These are phyloP conservation scores for Neopelma chrysocephalum DNA, from an alignment of 2,797 vertebrate species.

Conservation along the genomic window DNA sequence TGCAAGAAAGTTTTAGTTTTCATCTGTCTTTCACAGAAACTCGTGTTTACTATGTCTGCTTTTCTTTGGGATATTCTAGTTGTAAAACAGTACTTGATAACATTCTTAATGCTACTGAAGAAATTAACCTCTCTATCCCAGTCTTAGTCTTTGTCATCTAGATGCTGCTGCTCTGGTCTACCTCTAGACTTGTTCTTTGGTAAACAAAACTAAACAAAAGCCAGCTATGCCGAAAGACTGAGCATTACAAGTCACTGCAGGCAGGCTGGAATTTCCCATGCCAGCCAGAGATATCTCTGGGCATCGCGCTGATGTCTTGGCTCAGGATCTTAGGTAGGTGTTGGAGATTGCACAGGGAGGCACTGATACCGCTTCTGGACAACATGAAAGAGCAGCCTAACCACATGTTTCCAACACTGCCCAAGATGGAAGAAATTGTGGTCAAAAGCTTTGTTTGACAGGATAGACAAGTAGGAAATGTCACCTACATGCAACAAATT, in stretches of 20 bases:
- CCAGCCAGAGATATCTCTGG: rapidly evolving
- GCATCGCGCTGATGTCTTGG: rapidly evolving
- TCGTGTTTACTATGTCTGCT: background rate
- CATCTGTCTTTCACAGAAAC: slow-evolving; percentile 6
- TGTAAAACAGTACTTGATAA: background rate
- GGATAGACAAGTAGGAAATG: background rate
- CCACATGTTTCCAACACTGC: background rate
- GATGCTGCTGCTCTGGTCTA: background rate
- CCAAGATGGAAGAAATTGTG: background rate
- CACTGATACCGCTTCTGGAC: background rate
- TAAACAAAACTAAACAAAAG: background rate
- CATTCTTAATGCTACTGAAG: background rate
- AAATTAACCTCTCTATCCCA: background rate
- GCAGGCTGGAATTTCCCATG: background rate
- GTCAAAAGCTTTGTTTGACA: background rate
- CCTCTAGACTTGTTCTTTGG: background rate
- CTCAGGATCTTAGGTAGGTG: background rate
- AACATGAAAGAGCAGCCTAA: background rate
- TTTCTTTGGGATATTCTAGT: background rate
- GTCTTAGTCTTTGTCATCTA: background rate
- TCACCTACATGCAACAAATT: background rate
- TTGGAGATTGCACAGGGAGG: background rate
- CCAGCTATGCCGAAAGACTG: background rate
- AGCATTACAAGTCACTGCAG: background rate
- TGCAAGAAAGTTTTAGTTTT: background rate